Conservation (phyloP, 2,113 vertebrate genomes). For the Trogon surrucura region DNA sequence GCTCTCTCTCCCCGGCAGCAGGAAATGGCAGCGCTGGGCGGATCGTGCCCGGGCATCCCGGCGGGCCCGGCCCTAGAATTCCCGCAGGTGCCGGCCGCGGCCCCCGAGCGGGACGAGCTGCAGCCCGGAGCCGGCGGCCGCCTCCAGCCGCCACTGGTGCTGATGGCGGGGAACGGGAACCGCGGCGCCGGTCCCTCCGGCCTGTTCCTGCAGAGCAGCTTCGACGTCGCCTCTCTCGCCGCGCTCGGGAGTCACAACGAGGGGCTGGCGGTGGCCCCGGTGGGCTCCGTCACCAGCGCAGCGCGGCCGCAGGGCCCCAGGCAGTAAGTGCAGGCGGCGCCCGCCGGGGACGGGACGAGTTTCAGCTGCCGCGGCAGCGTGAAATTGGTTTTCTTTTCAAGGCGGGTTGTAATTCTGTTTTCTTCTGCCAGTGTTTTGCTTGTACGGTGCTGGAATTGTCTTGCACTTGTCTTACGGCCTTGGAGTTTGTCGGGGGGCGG, state of each 20-base stretch:
- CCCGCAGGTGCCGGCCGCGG: background rate
- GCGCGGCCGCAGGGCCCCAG: background rate
- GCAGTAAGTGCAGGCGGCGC: background rate
- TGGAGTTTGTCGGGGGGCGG: no score
- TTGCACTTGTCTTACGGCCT: fast-evolving
- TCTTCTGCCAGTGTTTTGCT: fast-evolving
- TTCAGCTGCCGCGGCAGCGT: fast-evolving
- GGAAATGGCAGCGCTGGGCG: constrained; percentile 51
- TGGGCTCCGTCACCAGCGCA: background rate
- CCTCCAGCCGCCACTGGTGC: background rate
- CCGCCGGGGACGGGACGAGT: fast-evolving
- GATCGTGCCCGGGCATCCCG: constrained; percentile 16
- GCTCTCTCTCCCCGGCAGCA: background rate
- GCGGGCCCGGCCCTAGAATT: constrained; percentile 22
- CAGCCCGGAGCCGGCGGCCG: background rate
- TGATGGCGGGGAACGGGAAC: background rate
- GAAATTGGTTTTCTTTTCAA: no score
- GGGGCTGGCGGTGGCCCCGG: background rate
- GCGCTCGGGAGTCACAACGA: background rate
- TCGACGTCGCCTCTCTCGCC: background rate
- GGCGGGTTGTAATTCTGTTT: background rate
- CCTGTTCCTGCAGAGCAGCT: background rate
- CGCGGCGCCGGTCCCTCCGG: background rate
- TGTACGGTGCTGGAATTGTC: fast-evolving
- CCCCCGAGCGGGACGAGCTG: background rate